Base-by-base conservation (phyloP, 2,113 vertebrate species). In the Cavia porcellus region DNA sequence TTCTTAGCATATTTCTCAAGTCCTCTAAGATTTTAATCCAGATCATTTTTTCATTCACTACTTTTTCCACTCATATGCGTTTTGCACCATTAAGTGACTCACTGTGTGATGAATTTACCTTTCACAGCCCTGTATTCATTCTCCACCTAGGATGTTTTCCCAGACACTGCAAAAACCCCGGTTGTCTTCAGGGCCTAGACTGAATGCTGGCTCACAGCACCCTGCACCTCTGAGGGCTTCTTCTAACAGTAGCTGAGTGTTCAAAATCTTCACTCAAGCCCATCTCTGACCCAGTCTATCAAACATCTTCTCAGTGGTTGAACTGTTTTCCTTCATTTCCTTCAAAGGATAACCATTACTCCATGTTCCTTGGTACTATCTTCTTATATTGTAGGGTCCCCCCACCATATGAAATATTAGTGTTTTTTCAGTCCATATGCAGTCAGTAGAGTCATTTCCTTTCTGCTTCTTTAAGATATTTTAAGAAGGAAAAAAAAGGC, bases 361-460 rank as follows among this genome's bases (percentile, higher is more conserved):
- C 17, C 19, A 24, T 10, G 0, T 61, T 68, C 64, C 50, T 83
- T 61, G 35, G 91, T 3, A 57, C 14, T 45, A 22, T 80, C 68
- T 94, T 90, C 52, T 55, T 28, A 68, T 4, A 38, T 20, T 0
- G 5, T 38, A 38, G 22, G n/a, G 19, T 47, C n/a, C 85, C 50
- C 22, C 79, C 0, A 30, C 4, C 25, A 61, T 45, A 52, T 55
- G 61, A 89, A 70, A 79, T 45, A 35, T 35, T 80, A 79, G 61
- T 3, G 59, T 3, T 28, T 95, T 95, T 81, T 59, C 45, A 96
- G 22, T 47, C 20, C 24, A 45, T 20, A 45, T 1, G 42, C 35
- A 86, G 20, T 90, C 83, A 80, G 86, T 50, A 64, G 79, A 62
- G 6, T 55, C 7, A 6, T 94, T 96, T 96, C 59, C 79, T 97